phyloP scores from a whole-genome alignment of 2,888 invertebrate species.

The Ennomos erosarius region DNA sequence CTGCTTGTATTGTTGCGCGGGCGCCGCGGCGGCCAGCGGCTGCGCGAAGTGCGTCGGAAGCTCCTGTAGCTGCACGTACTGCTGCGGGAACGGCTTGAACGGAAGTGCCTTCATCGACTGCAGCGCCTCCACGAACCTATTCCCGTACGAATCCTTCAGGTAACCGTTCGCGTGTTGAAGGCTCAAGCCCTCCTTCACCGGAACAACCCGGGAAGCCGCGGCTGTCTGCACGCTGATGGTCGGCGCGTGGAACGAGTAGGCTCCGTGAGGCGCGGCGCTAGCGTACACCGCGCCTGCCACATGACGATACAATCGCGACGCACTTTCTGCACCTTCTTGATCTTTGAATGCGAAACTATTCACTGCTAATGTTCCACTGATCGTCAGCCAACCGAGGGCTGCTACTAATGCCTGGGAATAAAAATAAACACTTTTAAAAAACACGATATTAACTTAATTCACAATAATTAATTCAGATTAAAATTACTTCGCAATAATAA shows the following conservation, averaged over 20 bases:
- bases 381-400: slow-evolving; percentile 62
- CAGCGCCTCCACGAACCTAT: slow-evolving; percentile 64
- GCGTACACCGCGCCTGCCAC: slow-evolving; percentile 69
- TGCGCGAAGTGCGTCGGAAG: slow-evolving; percentile 74
- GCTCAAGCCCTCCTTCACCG: slow-evolving; percentile 60
- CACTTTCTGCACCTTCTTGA: slow-evolving; percentile 67
- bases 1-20: slow-evolving; percentile 60
- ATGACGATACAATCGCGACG: slow-evolving; percentile 65
- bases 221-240: slow-evolving; percentile 55
- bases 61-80: slow-evolving; percentile 72
- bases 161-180: slow-evolving; percentile 61
- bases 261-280: slow-evolving; percentile 67
- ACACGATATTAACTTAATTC: slow-evolving; percentile 17
- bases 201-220: slow-evolving; percentile 56
- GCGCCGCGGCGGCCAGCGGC: slow-evolving; percentile 64
- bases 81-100: slow-evolving; percentile 70
- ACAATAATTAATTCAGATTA: slow-evolving; percentile 12
- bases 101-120: slow-evolving; percentile 62
- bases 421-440: slow-evolving; percentile 38
- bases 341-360: slow-evolving; percentile 54
- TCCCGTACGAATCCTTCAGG: slow-evolving; percentile 77
- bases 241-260: slow-evolving; percentile 69
- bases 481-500: slow-evolving; percentile 5
- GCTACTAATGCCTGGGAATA: slow-evolving; percentile 65
- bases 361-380: slow-evolving; percentile 52